Evolutionary conservation across 2,113 vertebrate species (phyloP).

Genomic region (Girardinichthys multiradiatus): DNA sequence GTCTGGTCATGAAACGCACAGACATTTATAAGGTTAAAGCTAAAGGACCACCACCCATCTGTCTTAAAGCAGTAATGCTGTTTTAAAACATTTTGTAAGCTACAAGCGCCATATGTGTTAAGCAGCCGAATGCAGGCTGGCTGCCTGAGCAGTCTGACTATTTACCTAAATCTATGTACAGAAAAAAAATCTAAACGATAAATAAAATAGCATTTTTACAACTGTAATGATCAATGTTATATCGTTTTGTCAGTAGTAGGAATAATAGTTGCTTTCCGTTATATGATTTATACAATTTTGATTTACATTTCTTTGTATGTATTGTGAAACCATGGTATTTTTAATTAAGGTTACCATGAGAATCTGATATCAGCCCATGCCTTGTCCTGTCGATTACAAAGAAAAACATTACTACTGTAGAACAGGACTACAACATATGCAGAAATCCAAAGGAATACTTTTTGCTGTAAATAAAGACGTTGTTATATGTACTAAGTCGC

Average conservation of each 20-base stretch:
- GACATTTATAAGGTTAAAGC: neutral
- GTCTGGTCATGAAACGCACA: neutral
- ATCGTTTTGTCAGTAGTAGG: neutral
- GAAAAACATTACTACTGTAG: neutral
- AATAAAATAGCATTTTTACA: neutral
- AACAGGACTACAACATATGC: neutral
- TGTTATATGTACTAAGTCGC: neutral
- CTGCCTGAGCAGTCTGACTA: neutral
- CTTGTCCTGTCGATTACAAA: neutral
- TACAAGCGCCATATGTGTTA: neutral
- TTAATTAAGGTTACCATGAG: neutral
- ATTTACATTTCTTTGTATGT: neutral
- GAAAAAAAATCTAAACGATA: neutral
- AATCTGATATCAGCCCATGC: neutral
- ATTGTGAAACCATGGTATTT: neutral
- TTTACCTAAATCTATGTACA: neutral
- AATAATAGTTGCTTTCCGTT: neutral
- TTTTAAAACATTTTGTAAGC: neutral
- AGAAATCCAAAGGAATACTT: neutral
- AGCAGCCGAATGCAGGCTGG: too few relatives aligned
- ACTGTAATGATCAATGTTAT: neutral
- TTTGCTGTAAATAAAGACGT: slow-evolving; percentile 2
- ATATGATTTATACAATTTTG: neutral
- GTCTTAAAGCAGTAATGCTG: neutral
- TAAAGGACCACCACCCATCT: neutral